phyloP scores from a whole-genome alignment of 2,113 vertebrate species.

The Clarias gariepinus region DNA sequence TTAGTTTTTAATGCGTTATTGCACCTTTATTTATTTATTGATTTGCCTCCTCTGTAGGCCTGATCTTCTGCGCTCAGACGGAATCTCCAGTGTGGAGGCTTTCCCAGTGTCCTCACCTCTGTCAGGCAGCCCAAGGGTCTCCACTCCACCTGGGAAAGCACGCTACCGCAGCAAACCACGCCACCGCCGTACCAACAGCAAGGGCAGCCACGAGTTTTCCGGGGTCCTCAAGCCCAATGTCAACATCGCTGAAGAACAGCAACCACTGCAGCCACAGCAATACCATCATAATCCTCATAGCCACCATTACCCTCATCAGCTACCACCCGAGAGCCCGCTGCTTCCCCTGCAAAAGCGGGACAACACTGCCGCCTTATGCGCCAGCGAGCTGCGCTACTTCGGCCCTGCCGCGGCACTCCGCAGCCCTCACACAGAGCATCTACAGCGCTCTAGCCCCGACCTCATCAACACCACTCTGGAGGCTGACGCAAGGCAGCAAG shows the following conservation, averaged over 20 bases:
- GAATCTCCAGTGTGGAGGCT: conserved; percentile 83
- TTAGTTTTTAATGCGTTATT: not conserved
- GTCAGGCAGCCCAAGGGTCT: conserved; percentile 90
- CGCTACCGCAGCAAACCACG: conserved; percentile 93
- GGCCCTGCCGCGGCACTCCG: conserved; percentile 91
- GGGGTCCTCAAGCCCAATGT: conserved; percentile 78
- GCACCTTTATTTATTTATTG: no score
- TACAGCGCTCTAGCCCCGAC: conserved; percentile 89
- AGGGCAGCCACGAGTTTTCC: conserved; percentile 92
- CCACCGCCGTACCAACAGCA: conserved; percentile 92
- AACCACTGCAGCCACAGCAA: conserved; percentile 65
- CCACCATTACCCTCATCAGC: conserved; percentile 68
- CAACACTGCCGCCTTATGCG: conserved; percentile 87
- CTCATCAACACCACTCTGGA: conserved; percentile 87
- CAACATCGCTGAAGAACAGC: conserved; percentile 68
- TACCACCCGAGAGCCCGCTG: conserved; percentile 57
- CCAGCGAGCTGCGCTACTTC: conserved; percentile 94
- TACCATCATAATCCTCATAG: conserved; percentile 64
- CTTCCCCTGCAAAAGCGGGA: conserved; percentile 74
- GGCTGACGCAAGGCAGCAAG: conserved; percentile 75
- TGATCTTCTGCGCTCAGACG: conserved; percentile 90
- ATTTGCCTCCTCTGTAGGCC: conserved; percentile 73
- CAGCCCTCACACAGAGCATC: conserved; percentile 91
- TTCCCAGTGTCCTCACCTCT: conserved; percentile 82
- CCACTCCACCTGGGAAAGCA: conserved; percentile 83